Evolutionary conservation across 2,113 vertebrate genomes (phyloP), one percentile per base, ranked within the genome.

Genomic region (Colius striatus): DNA sequence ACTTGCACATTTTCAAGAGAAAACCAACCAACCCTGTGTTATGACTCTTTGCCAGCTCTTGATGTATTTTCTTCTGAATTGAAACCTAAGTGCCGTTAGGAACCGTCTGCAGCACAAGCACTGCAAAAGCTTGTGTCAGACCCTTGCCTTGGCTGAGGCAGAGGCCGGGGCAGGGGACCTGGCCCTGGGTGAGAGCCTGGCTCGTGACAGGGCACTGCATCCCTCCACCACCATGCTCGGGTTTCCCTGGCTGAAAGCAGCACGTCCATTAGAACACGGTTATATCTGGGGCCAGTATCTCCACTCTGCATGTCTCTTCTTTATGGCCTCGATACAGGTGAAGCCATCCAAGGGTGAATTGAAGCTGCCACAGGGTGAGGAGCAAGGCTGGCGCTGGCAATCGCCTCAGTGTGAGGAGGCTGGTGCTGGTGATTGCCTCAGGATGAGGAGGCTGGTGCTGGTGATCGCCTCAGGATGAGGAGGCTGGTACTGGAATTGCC

Each of bases 271-370:
- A 18, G 92, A 66, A 16, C 6, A 4, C 0, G 23, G 60, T 2
- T 17, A 4, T 2, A 3, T 5, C 29, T 2, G 36, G 8, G 32
- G 47, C 81, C 2, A 6, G 1, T 6, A 4, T 48, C 34, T 29
- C 32, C 30, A 36, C 34, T 7, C 8, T 2, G 23, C 27, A 2
- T 7, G 1, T 25, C 78, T 45, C 34, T 6, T 17, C 34, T 6
- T 17, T 3, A 5, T 2, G 30, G 50, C 50, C 21, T 17, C 3
- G 32, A 36, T 10, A 27, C 1, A 3, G 58, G n/a, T 13, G 4
- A 36, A 4, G 1, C 5, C 21, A 14, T 41, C 38, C 29, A 45
- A 15, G 60, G 13, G 6, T 1, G 25, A 41, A 41, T 41, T 41
- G 38, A 41, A 26, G 18, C 38, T 16, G 5, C 47, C 55, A 9